Conservation (phyloP, 2,113 vertebrate genomes). For the Chaetorhynchus papuensis region DNA sequence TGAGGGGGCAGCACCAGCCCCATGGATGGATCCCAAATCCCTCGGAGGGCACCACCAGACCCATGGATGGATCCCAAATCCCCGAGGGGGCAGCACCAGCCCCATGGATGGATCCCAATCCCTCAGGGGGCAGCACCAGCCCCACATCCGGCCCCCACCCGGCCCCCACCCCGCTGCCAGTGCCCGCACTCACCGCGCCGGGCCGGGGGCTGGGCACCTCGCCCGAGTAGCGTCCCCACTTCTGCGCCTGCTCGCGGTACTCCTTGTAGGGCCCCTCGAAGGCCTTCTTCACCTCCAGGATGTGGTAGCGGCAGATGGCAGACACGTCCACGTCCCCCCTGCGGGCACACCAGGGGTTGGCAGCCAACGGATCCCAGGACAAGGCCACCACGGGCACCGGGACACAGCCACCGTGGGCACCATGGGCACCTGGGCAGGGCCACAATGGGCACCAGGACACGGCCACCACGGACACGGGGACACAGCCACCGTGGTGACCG, state of each 20-base stretch:
- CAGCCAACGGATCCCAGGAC: fast-evolving
- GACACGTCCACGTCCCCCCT: constrained; percentile 94
- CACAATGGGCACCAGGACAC: background rate
- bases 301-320: constrained; percentile 87
- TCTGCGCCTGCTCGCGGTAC: constrained; percentile 85
- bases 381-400: fast-evolving
- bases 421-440: fast-evolving
- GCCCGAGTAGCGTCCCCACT: constrained; percentile 84
- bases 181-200: constrained; percentile 80
- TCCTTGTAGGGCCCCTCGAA: constrained; percentile 94
- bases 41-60: background rate
- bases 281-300: constrained; percentile 85
- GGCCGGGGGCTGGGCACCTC: constrained; percentile 83
- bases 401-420: background rate
- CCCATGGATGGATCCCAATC: fast-evolving
- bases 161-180: fast-evolving
- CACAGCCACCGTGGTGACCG: too few species aligned
- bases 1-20: too few species aligned
- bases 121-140: fast-evolving
- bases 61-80: background rate
- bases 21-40: background rate
- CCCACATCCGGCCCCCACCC: background rate
- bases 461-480: fast-evolving
- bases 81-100: background rate
- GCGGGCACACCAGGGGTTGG: fast-evolving